Conservation (phyloP, 2,113 vertebrate species). For the Carettochelys insculpta region DNA sequence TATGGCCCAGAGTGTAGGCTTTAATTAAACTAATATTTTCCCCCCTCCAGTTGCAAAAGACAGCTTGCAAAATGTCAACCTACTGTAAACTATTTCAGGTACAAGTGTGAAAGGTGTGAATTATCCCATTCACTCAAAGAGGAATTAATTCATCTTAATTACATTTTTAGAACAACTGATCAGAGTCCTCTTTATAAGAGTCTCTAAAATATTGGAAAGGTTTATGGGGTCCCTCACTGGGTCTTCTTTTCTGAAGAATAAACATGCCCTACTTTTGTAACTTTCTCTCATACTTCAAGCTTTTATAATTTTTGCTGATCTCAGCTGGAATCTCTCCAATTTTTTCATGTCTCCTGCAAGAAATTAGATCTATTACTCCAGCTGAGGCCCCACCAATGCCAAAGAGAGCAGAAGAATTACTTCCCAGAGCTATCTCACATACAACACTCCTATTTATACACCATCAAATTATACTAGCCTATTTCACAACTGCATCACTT, state of each 20-base stretch:
- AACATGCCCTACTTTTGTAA: background rate
- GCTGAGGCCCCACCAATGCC: background rate
- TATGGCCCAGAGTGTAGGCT: background rate
- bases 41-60: background rate
- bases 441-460: background rate
- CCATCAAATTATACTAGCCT: background rate
- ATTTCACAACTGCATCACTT: background rate
- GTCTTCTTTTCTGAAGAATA: background rate
- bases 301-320: background rate
- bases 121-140: background rate
- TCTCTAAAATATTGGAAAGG: background rate
- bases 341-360: background rate
- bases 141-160: background rate
- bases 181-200: background rate
- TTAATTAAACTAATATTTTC: background rate
- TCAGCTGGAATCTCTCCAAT: background rate
- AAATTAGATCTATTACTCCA: background rate
- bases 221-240: background rate
- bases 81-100: background rate
- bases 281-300: background rate
- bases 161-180: background rate
- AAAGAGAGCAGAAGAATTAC: background rate
- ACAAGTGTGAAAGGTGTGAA: background rate
- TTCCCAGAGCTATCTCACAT: background rate
- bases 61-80: background rate